Percentiles rank a stretch among this genome's conserved stretches.
These are phyloP conservation scores for Rhamnusium bicolor DNA, from an alignment of 2,888 invertebrate species.

Conservation along the genomic window DNA sequence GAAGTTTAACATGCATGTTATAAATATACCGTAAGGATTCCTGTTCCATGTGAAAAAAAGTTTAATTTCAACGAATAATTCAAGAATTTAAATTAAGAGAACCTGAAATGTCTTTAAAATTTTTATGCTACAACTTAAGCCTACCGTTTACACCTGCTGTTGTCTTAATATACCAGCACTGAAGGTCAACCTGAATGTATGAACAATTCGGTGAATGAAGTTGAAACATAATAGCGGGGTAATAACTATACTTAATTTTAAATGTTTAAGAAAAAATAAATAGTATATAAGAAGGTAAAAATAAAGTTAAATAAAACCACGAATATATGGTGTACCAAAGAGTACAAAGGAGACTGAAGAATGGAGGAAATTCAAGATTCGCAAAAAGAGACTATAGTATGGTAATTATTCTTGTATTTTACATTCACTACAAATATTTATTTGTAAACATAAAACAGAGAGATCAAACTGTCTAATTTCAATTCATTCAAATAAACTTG, in stretches of 20 bases:
- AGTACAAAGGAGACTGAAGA: background rate
- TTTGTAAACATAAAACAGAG: too few relatives aligned
- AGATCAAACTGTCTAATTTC: too few relatives aligned
- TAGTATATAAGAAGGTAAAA: constrained; percentile 2
- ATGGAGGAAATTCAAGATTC: too few relatives aligned
- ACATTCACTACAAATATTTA: too few relatives aligned
- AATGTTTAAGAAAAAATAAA: constrained; percentile 6
- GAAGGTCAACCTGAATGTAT: constrained; percentile 17
- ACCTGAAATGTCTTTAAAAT: constrained; percentile 26
- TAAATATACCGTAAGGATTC: constrained; percentile 29
- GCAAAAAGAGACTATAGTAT: too few relatives aligned
- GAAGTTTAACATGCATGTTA: too few relatives aligned
- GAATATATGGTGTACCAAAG: background rate
- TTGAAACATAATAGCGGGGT: constrained; percentile 7
- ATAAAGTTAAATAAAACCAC: background rate
- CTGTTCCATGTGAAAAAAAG: constrained; percentile 23
- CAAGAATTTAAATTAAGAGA: constrained; percentile 25
- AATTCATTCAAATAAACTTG: too few relatives aligned
- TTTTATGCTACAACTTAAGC: constrained; percentile 17
- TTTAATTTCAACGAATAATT: constrained; percentile 7
- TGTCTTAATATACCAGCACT: constrained; percentile 14
- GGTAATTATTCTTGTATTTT: too few relatives aligned
- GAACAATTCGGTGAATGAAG: constrained; percentile 12
- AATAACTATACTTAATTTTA: constrained; percentile 7
- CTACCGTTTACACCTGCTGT: constrained; percentile 34